These are phyloP conservation scores for Ricordea florida DNA, from an alignment of 92 coral and sea anemone species.

Conservation along the genomic window DNA sequence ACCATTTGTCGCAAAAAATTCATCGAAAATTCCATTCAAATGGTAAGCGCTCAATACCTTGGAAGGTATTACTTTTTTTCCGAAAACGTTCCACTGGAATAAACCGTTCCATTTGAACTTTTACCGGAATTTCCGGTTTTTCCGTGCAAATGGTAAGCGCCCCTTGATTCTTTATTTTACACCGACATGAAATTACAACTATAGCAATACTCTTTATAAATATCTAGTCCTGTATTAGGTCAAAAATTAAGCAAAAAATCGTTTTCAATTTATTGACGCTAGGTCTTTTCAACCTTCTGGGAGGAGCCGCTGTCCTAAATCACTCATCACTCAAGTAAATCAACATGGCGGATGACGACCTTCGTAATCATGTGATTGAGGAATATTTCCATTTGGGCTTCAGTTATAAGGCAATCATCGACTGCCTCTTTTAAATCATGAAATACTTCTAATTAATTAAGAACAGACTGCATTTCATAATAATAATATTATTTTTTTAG, in stretches of 20 bases:
- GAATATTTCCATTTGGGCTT: constrained; percentile 55
- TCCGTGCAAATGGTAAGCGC: too few relatives aligned
- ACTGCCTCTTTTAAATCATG: constrained; percentile 61
- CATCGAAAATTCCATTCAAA: too few relatives aligned
- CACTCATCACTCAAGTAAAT: constrained; percentile 5
- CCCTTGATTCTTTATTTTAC: constrained; percentile 12
- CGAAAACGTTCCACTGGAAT: too few relatives aligned
- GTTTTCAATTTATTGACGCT: constrained; percentile 8
- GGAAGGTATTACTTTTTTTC: too few relatives aligned
- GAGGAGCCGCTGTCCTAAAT: constrained; percentile 22
- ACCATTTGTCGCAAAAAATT: too few relatives aligned
- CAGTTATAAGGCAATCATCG: constrained; percentile 38
- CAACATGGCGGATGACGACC: constrained; percentile 42
- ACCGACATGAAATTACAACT: background rate
- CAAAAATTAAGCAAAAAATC: background rate
- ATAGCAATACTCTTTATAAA: background rate
- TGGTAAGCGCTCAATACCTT: too few relatives aligned
- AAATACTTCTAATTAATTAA: constrained; percentile 24
- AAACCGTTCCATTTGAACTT: too few relatives aligned
- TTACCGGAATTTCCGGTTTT: too few relatives aligned
- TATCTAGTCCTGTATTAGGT: background rate
- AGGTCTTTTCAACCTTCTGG: constrained; percentile 16
- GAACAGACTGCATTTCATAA: background rate
- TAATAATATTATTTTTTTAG: too few relatives aligned
- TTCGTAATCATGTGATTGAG: constrained; percentile 37